phyloP scores from a whole-genome alignment of 2,113 vertebrate species.

The Telmatochromis brachygnathus region DNA sequence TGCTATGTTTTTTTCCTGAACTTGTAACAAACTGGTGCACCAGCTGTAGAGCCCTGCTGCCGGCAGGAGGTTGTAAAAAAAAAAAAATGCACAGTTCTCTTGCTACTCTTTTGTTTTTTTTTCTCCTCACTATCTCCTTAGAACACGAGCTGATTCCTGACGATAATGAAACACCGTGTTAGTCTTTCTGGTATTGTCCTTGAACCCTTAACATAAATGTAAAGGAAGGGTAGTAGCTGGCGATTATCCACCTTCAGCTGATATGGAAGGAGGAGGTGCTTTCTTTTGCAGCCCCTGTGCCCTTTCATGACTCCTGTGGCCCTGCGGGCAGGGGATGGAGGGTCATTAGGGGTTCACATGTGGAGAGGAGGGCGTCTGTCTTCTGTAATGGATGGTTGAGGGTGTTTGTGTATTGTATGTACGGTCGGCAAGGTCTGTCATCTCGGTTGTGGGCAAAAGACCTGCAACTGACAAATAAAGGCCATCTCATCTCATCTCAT shows the following conservation, averaged over 20 bases:
- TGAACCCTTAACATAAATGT: neutral
- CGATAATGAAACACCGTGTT: neutral
- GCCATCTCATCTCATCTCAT: no score
- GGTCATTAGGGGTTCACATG: neutral
- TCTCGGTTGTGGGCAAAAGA: no score
- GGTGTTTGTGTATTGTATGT: neutral
- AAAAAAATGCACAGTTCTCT: neutral
- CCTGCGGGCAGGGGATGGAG: neutral
- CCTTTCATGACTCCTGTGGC: slow-evolving; percentile 8
- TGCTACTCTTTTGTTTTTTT: neutral
- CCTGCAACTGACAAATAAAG: no score
- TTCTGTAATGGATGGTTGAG: slow-evolving; percentile 1
- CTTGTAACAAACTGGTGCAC: neutral
- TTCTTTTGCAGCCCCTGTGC: slow-evolving; percentile 7
- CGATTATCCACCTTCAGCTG: neutral
- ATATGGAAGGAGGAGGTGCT: neutral
- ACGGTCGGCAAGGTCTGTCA: no score
- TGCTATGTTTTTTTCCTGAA: neutral
- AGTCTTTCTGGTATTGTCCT: neutral
- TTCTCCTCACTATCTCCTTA: neutral
- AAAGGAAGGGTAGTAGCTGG: neutral
- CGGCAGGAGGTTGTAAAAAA: neutral
- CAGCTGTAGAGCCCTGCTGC: neutral
- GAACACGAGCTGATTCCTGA: neutral
- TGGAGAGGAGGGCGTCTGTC: neutral